Conservation (phyloP, 1,140 invertebrate species). For the Cotesia glomerata region DNA sequence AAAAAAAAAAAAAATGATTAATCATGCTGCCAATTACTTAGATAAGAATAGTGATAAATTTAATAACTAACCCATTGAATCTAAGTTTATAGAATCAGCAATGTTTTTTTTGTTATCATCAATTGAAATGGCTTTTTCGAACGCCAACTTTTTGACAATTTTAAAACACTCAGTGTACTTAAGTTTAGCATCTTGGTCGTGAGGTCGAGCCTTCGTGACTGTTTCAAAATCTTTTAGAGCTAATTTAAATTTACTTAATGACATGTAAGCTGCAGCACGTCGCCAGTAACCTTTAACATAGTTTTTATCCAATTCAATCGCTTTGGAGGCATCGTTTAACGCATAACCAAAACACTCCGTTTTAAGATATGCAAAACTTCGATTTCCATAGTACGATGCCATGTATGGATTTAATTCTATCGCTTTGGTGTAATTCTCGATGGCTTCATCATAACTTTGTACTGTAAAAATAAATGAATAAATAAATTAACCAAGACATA, state of each 20-base stretch:
- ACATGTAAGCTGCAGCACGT: constrained; percentile 95
- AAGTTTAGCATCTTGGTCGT: constrained; percentile 91
- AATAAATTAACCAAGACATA: constrained; percentile 31
- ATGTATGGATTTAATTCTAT: constrained; percentile 85
- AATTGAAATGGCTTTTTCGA: constrained; percentile 96
- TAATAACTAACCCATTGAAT: constrained; percentile 80
- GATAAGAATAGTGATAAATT: not conserved
- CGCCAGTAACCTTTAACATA: constrained; percentile 97
- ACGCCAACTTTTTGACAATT: constrained; percentile 92
- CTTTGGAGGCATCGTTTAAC: constrained; percentile 87
- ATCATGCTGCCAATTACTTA: too few relatives aligned
- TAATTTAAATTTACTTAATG: constrained; percentile 95
- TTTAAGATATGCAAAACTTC: constrained; percentile 93
- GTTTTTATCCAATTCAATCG: constrained; percentile 86
- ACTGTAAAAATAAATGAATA: constrained; percentile 68
- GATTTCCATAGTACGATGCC: constrained; percentile 90
- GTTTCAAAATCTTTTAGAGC: constrained; percentile 97
- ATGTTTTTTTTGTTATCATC: constrained; percentile 88
- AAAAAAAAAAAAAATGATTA: constrained; percentile 8
- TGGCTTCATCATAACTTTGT: constrained; percentile 87
- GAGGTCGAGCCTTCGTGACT: constrained; percentile 88
- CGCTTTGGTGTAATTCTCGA: constrained; percentile 89
- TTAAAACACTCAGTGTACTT: constrained; percentile 96
- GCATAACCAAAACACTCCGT: constrained; percentile 94
- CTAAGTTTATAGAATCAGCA: constrained; percentile 86